Percentiles rank a stretch among this genome's conserved stretches.
Conservation (phyloP, 2,113 vertebrate species). For the Callaeas wilsoni region DNA sequence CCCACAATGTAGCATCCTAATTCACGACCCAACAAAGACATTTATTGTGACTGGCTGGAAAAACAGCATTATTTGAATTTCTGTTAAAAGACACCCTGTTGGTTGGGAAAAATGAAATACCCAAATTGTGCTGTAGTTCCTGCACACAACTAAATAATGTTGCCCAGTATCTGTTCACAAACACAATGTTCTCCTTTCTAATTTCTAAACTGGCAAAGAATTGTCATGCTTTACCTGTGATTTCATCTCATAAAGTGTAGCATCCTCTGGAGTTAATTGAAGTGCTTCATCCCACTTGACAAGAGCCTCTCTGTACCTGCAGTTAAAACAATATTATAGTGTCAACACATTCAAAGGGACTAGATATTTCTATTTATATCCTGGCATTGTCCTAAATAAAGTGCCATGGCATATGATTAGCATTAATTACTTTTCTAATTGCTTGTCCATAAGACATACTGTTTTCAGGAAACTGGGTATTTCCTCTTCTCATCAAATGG, state of each 20-base stretch:
- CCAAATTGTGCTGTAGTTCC: background rate
- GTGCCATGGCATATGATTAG: background rate
- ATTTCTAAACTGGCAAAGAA: background rate
- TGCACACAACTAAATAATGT: background rate
- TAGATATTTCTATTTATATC: background rate
- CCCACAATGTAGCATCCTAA: background rate
- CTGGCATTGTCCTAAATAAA: background rate
- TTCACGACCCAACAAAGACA: background rate
- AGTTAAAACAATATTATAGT: constrained; percentile 42
- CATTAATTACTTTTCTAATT: background rate
- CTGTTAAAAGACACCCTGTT: background rate
- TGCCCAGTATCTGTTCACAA: background rate
- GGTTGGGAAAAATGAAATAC: background rate
- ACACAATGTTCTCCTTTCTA: background rate
- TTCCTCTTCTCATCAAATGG: background rate
- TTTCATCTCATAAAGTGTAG: constrained; percentile 95
- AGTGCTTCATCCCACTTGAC: constrained; percentile 94
- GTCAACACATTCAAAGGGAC: background rate
- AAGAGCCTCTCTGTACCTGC: constrained; percentile 87
- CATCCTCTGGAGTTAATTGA: constrained; percentile 88
- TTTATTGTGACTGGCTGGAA: background rate
- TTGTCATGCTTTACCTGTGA: constrained; percentile 83
- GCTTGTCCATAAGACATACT: background rate
- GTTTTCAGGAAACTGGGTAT: background rate
- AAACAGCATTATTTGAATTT: background rate